Evolutionary conservation across 2,797 vertebrate species (phyloP).

Genomic region (Dermochelys coriacea): DNA sequence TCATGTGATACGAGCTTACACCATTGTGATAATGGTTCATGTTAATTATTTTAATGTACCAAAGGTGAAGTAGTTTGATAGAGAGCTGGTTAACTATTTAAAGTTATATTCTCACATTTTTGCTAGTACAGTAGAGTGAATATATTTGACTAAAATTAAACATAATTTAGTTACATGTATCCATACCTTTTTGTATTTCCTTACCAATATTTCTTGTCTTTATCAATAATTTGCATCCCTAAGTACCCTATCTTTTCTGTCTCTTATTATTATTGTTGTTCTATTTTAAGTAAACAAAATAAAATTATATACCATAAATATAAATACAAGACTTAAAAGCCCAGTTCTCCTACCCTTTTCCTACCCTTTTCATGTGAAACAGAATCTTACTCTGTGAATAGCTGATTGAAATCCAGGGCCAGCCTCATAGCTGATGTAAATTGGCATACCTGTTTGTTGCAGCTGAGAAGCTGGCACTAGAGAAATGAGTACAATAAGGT

Average conservation of each 20-base stretch:
- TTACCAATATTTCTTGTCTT: constrained; percentile 20
- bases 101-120: not conserved
- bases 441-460: not conserved
- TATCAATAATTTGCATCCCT: not conserved
- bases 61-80: not conserved
- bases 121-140: not conserved
- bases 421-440: not conserved
- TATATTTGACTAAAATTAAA: not conserved
- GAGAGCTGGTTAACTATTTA: not conserved
- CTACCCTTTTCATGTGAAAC: not conserved
- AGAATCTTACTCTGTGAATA: not conserved
- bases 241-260: constrained; percentile 10
- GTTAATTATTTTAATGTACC: not conserved
- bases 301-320: not conserved
- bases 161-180: not conserved
- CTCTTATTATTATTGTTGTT: not conserved
- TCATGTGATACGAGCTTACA: not conserved
- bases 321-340: not conserved
- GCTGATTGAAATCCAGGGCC: not conserved
- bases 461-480: not conserved
- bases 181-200: not conserved
- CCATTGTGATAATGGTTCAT: not conserved
- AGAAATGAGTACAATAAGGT: not conserved
- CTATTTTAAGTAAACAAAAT: constrained; percentile 6
- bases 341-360: not conserved